Evolutionary conservation across 1,140 invertebrate genomes (phyloP).

Genomic region (Ceratina japonica): DNA sequence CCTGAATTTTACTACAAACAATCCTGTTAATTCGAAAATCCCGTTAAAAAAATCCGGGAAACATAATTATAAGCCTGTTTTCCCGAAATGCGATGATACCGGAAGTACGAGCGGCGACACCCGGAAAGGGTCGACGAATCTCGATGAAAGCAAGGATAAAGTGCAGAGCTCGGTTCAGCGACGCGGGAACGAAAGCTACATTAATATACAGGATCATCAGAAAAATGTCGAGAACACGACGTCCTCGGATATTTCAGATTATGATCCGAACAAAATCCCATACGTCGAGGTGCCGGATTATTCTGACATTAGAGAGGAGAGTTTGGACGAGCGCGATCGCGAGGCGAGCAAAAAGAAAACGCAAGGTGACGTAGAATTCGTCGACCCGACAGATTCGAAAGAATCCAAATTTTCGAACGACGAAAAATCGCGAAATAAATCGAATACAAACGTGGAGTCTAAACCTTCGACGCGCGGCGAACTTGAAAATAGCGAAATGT

Average conservation of each 20-base stretch:
- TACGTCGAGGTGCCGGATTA: conserved; percentile 71
- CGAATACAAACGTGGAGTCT: neutral
- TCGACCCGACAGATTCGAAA: neutral
- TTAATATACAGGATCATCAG: conserved; percentile 31
- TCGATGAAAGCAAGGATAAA: neutral
- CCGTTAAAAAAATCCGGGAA: neutral
- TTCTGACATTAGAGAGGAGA: conserved; percentile 64
- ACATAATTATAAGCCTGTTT: neutral
- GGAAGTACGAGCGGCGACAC: neutral
- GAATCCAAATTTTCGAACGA: neutral
- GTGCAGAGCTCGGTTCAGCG: neutral
- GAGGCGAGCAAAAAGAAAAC: neutral
- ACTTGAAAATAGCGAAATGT: neutral
- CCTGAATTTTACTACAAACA: neutral
- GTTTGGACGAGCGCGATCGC: conserved; percentile 60
- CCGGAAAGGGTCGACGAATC: neutral
- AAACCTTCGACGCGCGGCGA: no score
- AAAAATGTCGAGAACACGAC: neutral
- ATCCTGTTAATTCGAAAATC: neutral
- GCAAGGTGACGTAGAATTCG: neutral
- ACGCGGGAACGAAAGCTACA: neutral
- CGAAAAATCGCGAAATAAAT: neutral
- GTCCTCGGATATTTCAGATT: conserved; percentile 23
- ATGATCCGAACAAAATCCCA: conserved; percentile 65
- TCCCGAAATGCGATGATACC: neutral